Conservation (phyloP, 2,888 invertebrate genomes). For the Matsumyia berberina region DNA sequence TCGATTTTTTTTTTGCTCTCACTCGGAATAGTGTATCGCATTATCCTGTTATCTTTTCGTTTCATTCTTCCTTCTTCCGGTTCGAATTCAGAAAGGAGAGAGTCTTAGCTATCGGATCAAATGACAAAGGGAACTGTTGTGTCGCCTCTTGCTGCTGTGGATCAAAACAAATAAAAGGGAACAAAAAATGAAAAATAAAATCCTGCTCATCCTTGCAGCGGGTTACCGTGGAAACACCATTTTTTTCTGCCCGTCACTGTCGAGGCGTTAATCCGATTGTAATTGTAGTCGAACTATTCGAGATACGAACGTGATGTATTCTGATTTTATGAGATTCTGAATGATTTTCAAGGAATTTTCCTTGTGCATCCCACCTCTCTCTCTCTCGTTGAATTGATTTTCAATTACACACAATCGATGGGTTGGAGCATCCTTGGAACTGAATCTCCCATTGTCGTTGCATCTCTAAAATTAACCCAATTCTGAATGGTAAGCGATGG, state of each 20-base stretch:
- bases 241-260: slow-evolving; percentile 21
- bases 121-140: slow-evolving; percentile 62
- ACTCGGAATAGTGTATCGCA: slow-evolving; percentile 26
- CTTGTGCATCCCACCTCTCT: no score
- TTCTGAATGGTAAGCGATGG: slow-evolving; percentile 2
- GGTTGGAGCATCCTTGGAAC: slow-evolving; percentile 15
- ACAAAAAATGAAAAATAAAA: slow-evolving; percentile 18
- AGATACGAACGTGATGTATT: slow-evolving; percentile 44
- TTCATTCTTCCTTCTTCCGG: slow-evolving; percentile 52
- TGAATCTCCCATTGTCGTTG: slow-evolving; percentile 24
- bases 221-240: slow-evolving; percentile 57
- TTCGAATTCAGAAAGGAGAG: slow-evolving; percentile 21
- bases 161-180: slow-evolving; percentile 54
- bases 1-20: slow-evolving; percentile 30
- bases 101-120: slow-evolving; percentile 57
- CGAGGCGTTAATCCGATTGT: slow-evolving; percentile 70
- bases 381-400: slow-evolving; percentile 31
- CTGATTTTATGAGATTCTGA: slow-evolving; percentile 48
- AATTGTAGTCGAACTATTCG: slow-evolving; percentile 64
- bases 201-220: slow-evolving; percentile 33
- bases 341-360: slow-evolving; percentile 23
- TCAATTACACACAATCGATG: not conserved
- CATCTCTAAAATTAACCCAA: slow-evolving; percentile 46
- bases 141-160: slow-evolving; percentile 56
- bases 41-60: slow-evolving; percentile 28